Conservation (phyloP, 2,113 vertebrate species). For the Alosa alosa region DNA sequence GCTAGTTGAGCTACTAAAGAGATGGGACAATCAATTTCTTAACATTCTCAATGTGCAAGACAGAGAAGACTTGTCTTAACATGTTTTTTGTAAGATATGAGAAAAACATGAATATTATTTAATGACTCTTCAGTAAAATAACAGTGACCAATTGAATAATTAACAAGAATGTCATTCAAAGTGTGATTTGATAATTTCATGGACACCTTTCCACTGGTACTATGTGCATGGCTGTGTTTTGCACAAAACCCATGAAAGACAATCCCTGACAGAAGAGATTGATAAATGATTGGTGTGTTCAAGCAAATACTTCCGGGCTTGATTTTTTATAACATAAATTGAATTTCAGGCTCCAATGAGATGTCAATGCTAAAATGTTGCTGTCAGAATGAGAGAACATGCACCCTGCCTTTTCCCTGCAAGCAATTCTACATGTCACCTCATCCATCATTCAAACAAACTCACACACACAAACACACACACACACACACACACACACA, state of each 20-base stretch:
- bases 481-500: background rate
- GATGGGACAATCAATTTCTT: no score
- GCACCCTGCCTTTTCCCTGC: constrained; percentile 50
- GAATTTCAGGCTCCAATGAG: constrained; percentile 65
- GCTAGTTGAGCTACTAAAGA: no score
- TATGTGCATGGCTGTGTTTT: constrained; percentile 3
- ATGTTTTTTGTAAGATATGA: no score
- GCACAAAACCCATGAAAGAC: constrained; percentile 17
- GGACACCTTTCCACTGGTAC: background rate
- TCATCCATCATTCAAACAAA: constrained; percentile 59
- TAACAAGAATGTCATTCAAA: background rate
- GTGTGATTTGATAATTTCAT: background rate
- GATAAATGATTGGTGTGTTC: constrained; percentile 61
- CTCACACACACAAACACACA: constrained; percentile 3
- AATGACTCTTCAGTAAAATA: background rate
- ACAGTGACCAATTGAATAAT: background rate
- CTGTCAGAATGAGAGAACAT: constrained; percentile 59
- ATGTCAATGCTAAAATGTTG: constrained; percentile 62
- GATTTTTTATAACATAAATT: constrained; percentile 61
- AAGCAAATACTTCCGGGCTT: constrained; percentile 56
- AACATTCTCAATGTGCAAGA: no score
- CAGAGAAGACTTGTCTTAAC: no score
- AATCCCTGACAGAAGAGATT: constrained; percentile 61
- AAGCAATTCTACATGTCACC: constrained; percentile 44
- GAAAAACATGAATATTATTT: no score